Evolutionary conservation across 2,113 vertebrate species (phyloP).

Genomic region (Raja brachyura): DNA sequence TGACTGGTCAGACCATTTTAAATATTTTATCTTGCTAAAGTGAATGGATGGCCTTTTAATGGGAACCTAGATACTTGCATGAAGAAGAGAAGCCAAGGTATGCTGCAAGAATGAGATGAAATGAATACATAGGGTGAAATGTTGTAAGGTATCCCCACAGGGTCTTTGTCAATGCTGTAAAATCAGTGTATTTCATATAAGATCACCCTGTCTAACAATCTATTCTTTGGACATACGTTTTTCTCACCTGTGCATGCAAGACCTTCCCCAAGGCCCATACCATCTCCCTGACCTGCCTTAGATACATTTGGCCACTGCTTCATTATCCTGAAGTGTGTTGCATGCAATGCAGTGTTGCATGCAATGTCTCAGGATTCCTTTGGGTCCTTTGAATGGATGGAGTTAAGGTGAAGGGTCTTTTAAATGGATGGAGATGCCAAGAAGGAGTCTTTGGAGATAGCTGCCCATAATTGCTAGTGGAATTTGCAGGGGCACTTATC

Average conservation of each 20-base stretch:
- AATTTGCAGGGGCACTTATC: not conserved
- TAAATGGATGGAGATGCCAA: not conserved
- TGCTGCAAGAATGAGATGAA: not conserved
- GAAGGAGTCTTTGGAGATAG: not conserved
- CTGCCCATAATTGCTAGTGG: not conserved
- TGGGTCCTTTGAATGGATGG: not conserved
- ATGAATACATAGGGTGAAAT: too few relatives aligned
- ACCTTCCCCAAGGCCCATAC: too few relatives aligned
- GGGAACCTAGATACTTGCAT: not conserved
- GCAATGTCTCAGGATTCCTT: not conserved
- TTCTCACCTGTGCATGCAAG: too few relatives aligned
- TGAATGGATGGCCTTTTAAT: not conserved
- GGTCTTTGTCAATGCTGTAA: not conserved
- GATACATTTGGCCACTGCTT: too few relatives aligned
- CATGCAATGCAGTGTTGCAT: too few relatives aligned
- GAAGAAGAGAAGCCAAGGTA: not conserved
- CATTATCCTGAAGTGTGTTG: too few relatives aligned
- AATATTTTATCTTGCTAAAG: not conserved
- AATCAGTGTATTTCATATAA: not conserved
- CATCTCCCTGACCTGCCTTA: too few relatives aligned
- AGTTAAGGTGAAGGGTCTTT: not conserved
- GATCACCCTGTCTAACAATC: not conserved
- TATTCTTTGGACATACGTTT: not conserved
- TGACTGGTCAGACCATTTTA: not conserved
- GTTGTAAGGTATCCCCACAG: not conserved